Percentiles rank a stretch among this genome's conserved stretches.
Conservation (phyloP, 2,113 vertebrate genomes). For the Australoheros scitulus region DNA sequence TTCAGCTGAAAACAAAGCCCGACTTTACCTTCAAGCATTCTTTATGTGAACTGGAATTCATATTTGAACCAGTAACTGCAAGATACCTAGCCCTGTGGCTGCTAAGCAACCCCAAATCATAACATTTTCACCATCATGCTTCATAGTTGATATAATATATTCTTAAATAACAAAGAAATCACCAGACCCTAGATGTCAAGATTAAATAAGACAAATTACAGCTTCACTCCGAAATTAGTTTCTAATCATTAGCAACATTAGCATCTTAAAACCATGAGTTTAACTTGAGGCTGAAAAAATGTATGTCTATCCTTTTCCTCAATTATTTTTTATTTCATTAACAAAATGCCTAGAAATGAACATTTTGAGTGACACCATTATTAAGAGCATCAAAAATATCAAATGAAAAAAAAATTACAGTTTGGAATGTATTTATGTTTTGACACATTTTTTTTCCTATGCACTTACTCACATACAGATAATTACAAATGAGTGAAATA, state of each 20-base stretch:
- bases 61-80: no score
- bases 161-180: no score
- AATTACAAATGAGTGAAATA: background rate
- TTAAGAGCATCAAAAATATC: background rate
- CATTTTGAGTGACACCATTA: background rate
- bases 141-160: no score
- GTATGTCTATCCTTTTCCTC: background rate
- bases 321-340: background rate
- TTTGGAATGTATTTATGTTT: background rate
- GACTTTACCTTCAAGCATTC: background rate
- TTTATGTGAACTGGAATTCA: background rate
- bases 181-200: no score
- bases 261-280: no score
- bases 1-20: background rate
- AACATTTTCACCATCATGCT: no score
- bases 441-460: background rate
- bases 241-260: no score
- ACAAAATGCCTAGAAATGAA: background rate
- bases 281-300: no score
- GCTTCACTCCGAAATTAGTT: no score
- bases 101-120: no score
- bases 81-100: background rate
- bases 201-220: no score
- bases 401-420: background rate
- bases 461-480: background rate